Evolutionary conservation across 1,140 invertebrate genomes (phyloP).

Genomic region (Microplitis mediator): DNA sequence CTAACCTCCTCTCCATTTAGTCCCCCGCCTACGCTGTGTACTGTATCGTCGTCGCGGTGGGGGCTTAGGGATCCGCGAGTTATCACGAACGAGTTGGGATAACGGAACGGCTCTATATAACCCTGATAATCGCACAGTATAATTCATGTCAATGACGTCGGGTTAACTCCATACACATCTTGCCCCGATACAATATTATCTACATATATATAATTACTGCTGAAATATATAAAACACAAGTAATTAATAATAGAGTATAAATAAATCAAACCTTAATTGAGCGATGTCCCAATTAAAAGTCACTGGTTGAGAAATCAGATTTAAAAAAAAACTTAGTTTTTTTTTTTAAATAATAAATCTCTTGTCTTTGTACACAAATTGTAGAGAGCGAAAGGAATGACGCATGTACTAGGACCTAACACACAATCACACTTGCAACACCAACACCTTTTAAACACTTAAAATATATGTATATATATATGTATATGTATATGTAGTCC

Average conservation of each 20-base stretch:
- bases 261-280: too few species aligned
- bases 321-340: too few species aligned
- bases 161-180: neutral
- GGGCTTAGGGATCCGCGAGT: neutral
- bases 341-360: too few species aligned
- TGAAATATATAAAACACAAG: too few species aligned
- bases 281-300: too few species aligned
- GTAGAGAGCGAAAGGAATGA: neutral
- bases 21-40: neutral
- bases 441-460: too few species aligned
- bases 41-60: neutral
- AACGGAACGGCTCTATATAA: conserved; percentile 8
- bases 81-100: conserved; percentile 20
- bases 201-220: neutral
- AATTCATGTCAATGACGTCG: conserved; percentile 5
- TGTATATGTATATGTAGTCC: too few species aligned
- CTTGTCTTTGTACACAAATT: neutral
- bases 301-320: too few species aligned
- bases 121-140: conserved; percentile 2
- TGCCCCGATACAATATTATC: neutral
- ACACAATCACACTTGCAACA: neutral
- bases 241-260: too few species aligned
- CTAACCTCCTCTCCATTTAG: conserved; percentile 1
- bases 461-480: neutral
- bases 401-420: neutral